Conservation (phyloP, 2,797 vertebrate genomes). For the Perodicticus potto region DNA sequence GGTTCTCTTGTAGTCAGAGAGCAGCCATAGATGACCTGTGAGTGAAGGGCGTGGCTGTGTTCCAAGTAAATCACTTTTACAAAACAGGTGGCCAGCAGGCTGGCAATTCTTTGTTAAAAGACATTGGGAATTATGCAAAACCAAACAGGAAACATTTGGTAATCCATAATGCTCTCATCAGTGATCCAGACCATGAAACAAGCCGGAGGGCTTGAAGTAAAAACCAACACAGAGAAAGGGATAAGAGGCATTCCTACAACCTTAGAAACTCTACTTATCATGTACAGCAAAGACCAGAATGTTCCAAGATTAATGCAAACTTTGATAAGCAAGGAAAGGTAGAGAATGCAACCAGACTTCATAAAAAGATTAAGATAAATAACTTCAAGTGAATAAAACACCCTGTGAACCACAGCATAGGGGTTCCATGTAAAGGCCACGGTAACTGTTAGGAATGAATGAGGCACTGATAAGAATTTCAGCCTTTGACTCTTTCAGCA, state of each 20-base stretch:
- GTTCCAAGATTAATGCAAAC: background rate
- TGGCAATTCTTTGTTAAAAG: background rate
- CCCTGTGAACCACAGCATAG: background rate
- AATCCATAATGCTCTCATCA: background rate
- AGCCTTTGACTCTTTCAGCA: background rate
- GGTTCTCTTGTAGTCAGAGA: background rate
- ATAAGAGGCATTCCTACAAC: background rate
- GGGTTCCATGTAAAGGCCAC: background rate
- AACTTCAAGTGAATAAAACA: conserved; percentile 42
- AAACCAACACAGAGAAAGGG: background rate
- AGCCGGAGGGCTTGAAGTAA: background rate
- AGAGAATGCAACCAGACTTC: background rate
- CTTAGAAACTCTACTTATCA: background rate
- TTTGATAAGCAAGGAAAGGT: background rate
- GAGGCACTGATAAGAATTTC: background rate
- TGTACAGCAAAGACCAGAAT: background rate
- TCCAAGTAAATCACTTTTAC: background rate
- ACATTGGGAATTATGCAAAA: background rate
- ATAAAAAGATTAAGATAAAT: background rate
- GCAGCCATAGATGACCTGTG: background rate
- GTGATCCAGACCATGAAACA: background rate
- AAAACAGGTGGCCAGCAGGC: background rate
- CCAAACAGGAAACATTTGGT: background rate
- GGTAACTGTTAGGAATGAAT: background rate
- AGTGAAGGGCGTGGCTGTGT: background rate